Percentiles rank a stretch among this genome's conserved stretches.
phyloP scores from a whole-genome alignment of 2,888 invertebrate genomes.

The Ceratothoa steindachneri region DNA sequence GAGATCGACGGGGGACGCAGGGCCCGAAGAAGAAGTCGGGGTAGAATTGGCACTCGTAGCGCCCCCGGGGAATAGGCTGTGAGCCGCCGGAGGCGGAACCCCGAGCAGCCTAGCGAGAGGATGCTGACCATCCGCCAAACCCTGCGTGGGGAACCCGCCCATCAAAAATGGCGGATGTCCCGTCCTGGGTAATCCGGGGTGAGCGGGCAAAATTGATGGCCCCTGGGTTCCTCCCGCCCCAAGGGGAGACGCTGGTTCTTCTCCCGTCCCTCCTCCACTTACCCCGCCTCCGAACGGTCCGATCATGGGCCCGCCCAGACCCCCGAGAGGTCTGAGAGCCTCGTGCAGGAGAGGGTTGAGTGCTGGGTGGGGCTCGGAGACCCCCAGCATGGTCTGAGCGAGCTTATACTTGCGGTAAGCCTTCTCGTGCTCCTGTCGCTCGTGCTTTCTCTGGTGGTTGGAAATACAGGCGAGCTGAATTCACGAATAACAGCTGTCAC shows the following conservation, averaged over 20 bases:
- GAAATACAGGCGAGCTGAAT: conserved; percentile 16
- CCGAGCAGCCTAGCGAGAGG: conserved; percentile 39
- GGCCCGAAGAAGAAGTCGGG: conserved; percentile 37
- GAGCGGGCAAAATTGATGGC: conserved; percentile 14
- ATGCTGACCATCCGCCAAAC: conserved; percentile 39
- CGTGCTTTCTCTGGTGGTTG: conserved; percentile 69
- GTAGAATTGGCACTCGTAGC: conserved; percentile 39
- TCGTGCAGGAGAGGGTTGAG: conserved; percentile 44
- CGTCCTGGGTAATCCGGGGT: conserved; percentile 23
- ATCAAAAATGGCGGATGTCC: conserved; percentile 39
- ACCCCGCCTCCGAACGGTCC: conserved; percentile 55
- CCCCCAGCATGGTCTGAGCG: conserved; percentile 59
- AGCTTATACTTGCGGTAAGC: conserved; percentile 74
- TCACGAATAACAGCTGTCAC: conserved; percentile 8
- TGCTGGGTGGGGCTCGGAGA: conserved; percentile 41
- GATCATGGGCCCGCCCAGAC: conserved; percentile 25
- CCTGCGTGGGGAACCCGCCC: conserved; percentile 46
- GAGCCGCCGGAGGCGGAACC: conserved; percentile 31
- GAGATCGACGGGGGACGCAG: conserved; percentile 42
- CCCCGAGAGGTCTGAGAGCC: conserved; percentile 29
- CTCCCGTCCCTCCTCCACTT: conserved; percentile 53
- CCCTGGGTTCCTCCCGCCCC: not conserved
- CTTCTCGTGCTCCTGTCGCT: conserved; percentile 85
- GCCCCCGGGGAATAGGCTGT: conserved; percentile 34
- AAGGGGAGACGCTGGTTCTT: conserved; percentile 18